Base-by-base conservation (phyloP, 2,888 invertebrate species). In the Leptinotarsa tumamoca region DNA sequence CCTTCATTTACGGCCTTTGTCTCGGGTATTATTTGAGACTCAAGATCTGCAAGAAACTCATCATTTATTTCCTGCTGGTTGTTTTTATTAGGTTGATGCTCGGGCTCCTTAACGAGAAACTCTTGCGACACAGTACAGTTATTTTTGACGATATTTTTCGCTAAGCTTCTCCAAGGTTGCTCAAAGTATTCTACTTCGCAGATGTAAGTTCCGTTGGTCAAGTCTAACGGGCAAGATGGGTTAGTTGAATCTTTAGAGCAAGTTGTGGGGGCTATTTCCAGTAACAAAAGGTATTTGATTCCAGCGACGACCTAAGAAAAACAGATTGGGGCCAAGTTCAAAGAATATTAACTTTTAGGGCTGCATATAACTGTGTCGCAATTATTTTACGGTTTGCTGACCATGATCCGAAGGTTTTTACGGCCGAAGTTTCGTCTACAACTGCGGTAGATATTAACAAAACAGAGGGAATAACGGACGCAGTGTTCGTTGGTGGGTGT, bases 151-250 rank as follows among this genome's bases (percentile, higher is more conserved):
- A 94, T 89, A 17, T 91, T 90, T 83, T 92, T 91, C 67, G 90
- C 90, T 85, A 91, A 92, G 68, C 90, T 90, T 43, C 92, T 84
- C 93, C 94, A 94, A 1, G 93, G 92, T 83, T 92, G 92, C 84
- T 94, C 92, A 73, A 93, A 86, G 82, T 93, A 90, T 23, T 91
- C 90, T 78, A 94, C 86, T 80, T 91, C 90, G 85, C 94, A 94
- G 10, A 71, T 83, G 80, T 76, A 85, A 79, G 80, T 75, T 18
- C 75, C 79, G 56, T 76, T 82, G 43, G 83, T 81, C 0, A 73
- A 68, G 71, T 83, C 82, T 80, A 86, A 81, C 13, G 88, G 83
- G 83, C 92, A 92, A 4, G 13, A 18, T 61, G 72, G 71, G 0
- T 73, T 4, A 17, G 79, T 76, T 85, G 87, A 70, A 90, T 89